Conservation (phyloP, 2,797 vertebrate species). For the Chaenodraco wilsoni region DNA sequence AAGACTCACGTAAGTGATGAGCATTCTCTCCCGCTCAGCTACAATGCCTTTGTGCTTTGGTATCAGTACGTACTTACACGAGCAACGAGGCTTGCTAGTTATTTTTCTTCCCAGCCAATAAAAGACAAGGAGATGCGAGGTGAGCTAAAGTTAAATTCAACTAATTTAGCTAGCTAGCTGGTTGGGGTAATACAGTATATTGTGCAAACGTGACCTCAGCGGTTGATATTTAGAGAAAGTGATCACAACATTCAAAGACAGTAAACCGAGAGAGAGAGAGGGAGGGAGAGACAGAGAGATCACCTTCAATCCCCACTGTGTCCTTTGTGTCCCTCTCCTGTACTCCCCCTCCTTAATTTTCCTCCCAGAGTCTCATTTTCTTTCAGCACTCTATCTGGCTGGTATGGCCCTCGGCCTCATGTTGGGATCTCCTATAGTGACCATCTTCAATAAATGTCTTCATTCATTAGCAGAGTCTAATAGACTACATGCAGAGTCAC, state of each 20-base stretch:
- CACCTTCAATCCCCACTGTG: conserved; percentile 64
- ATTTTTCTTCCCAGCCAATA: no score
- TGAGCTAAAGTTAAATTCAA: no score
- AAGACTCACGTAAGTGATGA: no score
- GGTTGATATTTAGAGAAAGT: no score
- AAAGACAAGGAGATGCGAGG: no score
- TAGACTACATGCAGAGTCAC: background rate
- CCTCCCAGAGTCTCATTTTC: conserved; percentile 69
- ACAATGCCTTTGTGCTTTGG: no score
- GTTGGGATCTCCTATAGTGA: conserved; percentile 67
- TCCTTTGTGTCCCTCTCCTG: conserved; percentile 60
- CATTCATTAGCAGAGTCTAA: conserved; percentile 71
- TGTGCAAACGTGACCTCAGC: no score
- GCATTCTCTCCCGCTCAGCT: no score
- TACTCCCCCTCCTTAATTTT: conserved; percentile 38
- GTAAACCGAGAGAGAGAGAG: background rate
- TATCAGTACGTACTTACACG: no score
- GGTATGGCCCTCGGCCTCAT: conserved; percentile 59
- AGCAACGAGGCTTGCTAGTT: no score
- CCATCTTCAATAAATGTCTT: conserved; percentile 75
- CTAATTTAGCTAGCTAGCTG: no score
- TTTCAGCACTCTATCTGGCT: conserved; percentile 56
- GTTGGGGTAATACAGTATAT: no score
- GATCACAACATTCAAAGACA: background rate
- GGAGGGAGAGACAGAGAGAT: conserved; percentile 27